phyloP scores from a whole-genome alignment of 2,113 vertebrate genomes.

The Datnioides undecimradiatus region DNA sequence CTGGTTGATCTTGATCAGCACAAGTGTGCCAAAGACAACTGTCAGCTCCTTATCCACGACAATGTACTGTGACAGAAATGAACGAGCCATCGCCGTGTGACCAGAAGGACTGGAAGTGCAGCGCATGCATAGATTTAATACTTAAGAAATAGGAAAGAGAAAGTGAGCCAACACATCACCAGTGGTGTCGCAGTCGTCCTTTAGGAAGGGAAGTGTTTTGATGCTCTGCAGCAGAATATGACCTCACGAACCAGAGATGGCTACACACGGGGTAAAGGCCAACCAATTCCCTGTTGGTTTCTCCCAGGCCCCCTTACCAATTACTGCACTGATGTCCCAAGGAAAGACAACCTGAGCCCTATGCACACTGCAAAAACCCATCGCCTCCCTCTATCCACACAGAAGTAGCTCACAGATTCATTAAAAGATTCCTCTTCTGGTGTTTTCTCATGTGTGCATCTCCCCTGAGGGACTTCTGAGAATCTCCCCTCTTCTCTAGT shows the following conservation, averaged over 20 bases:
- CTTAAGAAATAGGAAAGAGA: no score
- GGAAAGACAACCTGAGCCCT: constrained; percentile 49
- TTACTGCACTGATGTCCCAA: constrained; percentile 49
- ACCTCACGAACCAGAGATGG: constrained; percentile 26
- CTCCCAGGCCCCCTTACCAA: constrained; percentile 30
- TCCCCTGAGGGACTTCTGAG: constrained; percentile 25
- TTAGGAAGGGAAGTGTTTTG: background rate
- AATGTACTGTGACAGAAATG: background rate
- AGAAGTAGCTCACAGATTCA: constrained; percentile 46
- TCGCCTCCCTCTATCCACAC: constrained; percentile 7
- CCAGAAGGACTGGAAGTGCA: background rate
- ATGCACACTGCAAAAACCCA: constrained; percentile 16
- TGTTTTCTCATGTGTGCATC: constrained; percentile 1
- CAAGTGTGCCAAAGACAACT: background rate
- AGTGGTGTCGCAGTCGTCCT: background rate
- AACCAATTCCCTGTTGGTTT: constrained; percentile 5
- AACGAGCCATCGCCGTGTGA: background rate
- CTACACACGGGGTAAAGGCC: constrained; percentile 18
- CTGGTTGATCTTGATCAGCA: background rate
- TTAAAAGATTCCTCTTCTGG: constrained; percentile 45
- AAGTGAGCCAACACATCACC: background rate
- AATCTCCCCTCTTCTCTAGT: constrained; percentile 11
- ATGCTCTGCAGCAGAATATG: background rate
- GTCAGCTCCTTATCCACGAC: background rate
- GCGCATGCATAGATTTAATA: background rate